Conservation (phyloP, 2,797 vertebrate genomes). For the Varecia variegata region DNA sequence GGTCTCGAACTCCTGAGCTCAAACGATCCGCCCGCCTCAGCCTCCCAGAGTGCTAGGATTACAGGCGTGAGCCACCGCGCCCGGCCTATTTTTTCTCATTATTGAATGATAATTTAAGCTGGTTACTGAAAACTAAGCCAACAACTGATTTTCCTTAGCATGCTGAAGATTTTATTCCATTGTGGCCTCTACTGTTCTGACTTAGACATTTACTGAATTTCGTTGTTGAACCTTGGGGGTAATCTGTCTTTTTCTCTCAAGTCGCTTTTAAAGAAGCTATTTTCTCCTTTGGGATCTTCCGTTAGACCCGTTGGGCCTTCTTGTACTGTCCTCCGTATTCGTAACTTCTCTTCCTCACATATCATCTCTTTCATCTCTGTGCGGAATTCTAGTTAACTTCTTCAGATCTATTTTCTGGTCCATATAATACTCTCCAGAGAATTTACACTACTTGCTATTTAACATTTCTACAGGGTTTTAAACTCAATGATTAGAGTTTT, state of each 20-base stretch:
- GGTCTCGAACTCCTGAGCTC: no score
- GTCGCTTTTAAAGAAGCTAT: not conserved
- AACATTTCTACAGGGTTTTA: not conserved
- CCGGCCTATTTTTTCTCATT: not conserved
- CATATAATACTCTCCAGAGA: not conserved
- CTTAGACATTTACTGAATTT: not conserved
- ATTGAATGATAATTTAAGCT: not conserved
- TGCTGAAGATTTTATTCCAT: not conserved
- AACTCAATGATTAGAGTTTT: not conserved
- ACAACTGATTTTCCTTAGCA: not conserved
- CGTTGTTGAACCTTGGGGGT: not conserved
- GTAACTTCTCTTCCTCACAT: accelerated
- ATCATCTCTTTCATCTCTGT: not conserved
- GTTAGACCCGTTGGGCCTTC: not conserved
- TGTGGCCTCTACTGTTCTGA: not conserved
- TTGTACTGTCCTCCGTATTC: accelerated
- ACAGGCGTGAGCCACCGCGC: no score
- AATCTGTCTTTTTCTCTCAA: not conserved
- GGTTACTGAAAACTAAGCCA: not conserved
- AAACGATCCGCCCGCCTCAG: no score
- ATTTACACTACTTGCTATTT: not conserved
- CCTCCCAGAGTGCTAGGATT: no score
- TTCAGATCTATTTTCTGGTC: not conserved
- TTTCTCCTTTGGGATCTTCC: not conserved
- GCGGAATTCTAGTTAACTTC: not conserved